Evolutionary conservation across 1,140 invertebrate genomes (phyloP).

Genomic region (Macrobrachium rosenbergii): DNA sequence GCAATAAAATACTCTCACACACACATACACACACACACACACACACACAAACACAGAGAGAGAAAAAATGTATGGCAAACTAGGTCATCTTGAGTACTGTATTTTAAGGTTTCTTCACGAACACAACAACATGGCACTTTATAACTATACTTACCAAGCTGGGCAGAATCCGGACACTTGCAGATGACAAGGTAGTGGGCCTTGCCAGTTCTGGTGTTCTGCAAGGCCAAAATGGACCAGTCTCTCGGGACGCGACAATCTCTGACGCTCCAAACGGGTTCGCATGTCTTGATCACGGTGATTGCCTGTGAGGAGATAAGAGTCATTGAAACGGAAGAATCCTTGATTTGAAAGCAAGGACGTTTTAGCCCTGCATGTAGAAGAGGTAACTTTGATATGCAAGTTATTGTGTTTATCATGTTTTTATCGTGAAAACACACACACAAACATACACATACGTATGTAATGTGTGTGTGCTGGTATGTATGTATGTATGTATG

Average conservation of each 20-base stretch:
- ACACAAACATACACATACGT: background rate
- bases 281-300: constrained; percentile 93
- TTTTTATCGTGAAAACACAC: background rate
- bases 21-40: no score
- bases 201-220: constrained; percentile 92
- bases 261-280: constrained; percentile 88
- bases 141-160: constrained; percentile 78
- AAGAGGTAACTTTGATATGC: no score
- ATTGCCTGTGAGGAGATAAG: constrained; percentile 76
- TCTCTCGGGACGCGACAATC: constrained; percentile 88
- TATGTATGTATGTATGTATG: no score
- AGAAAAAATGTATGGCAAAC: background rate
- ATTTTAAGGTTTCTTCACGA: no score
- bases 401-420: no score
- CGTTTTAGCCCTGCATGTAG: no score
- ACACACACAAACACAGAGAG: no score
- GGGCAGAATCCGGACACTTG: constrained; percentile 85
- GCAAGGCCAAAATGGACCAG: constrained; percentile 91
- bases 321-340: no score
- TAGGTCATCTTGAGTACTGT: background rate
- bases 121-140: no score
- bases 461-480: no score
- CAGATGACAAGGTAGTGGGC: constrained; percentile 95
- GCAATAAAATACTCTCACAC: no score
- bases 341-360: no score